Percentiles rank a stretch among this genome's conserved stretches.
Evolutionary conservation across 2,113 vertebrate genomes (phyloP).

Genomic region (Cygnus atratus): DNA sequence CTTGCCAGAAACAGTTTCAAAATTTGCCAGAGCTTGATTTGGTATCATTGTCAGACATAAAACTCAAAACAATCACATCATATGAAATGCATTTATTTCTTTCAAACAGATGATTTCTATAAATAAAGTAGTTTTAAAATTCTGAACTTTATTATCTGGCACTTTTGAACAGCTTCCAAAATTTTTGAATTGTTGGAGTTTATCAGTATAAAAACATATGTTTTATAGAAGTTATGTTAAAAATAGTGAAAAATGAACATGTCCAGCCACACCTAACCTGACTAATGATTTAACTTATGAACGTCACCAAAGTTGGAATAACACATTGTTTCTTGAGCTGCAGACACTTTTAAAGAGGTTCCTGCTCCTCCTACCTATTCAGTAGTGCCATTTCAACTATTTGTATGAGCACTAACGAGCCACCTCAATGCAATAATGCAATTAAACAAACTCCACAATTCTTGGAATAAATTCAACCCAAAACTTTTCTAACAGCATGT

Average conservation of each 20-base stretch:
- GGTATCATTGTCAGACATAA: rapidly evolving
- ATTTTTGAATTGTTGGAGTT: background rate
- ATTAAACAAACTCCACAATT: background rate
- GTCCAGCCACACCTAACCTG: background rate
- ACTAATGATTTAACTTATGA: background rate
- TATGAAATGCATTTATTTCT: background rate
- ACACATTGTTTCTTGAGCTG: background rate
- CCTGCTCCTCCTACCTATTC: background rate
- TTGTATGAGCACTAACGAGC: background rate
- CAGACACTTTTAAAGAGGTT: background rate
- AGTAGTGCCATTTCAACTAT: background rate
- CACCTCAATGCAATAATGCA: background rate
- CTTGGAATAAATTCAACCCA: background rate
- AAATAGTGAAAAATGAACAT: background rate
- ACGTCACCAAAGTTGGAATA: background rate
- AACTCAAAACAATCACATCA: background rate
- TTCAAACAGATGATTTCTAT: background rate
- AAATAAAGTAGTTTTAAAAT: background rate
- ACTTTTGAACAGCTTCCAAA: background rate
- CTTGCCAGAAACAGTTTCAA: background rate
- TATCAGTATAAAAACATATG: background rate
- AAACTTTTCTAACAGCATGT: background rate
- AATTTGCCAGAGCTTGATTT: background rate
- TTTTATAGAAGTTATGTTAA: background rate
- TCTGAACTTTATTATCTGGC: background rate